These are phyloP conservation scores for Orientallactaga bullata DNA, from an alignment of 2,113 vertebrate genomes.

Conservation along the genomic window DNA sequence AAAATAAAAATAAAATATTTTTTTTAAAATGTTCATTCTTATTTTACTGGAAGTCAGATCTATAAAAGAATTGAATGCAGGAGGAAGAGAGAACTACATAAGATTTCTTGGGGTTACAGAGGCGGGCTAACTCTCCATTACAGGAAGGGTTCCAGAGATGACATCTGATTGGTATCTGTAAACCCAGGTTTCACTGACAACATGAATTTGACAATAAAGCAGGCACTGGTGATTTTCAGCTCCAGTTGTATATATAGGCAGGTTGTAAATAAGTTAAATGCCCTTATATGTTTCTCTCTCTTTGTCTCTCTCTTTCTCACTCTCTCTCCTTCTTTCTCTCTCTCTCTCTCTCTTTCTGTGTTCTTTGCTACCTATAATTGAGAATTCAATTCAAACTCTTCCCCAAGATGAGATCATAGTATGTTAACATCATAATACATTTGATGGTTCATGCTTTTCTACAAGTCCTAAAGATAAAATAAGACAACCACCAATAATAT, in stretches of 20 bases:
- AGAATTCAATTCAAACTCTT: neutral
- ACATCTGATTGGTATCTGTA: neutral
- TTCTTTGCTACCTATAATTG: neutral
- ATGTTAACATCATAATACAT: neutral
- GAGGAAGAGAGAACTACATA: neutral
- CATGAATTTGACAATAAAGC: constrained; percentile 77
- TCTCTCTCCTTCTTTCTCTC: neutral
- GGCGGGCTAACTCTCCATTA: neutral
- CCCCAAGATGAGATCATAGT: neutral
- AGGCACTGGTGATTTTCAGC: neutral
- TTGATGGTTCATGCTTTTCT: neutral
- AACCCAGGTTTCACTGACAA: constrained; percentile 74
- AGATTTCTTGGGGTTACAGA: neutral
- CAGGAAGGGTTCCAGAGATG: neutral
- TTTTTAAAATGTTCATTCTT: neutral
- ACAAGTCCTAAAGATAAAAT: neutral
- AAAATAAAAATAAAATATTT: too few relatives aligned
- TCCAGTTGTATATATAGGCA: neutral
- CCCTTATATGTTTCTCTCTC: neutral
- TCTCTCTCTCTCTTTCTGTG: neutral
- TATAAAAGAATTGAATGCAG: neutral
- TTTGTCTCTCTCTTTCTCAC: too few relatives aligned
- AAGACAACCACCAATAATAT: neutral
- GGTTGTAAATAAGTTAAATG: constrained; percentile 11
- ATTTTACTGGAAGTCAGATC: constrained; percentile 39